phyloP scores from a whole-genome alignment of 2,113 vertebrate genomes.

The Psettodes erumei region DNA sequence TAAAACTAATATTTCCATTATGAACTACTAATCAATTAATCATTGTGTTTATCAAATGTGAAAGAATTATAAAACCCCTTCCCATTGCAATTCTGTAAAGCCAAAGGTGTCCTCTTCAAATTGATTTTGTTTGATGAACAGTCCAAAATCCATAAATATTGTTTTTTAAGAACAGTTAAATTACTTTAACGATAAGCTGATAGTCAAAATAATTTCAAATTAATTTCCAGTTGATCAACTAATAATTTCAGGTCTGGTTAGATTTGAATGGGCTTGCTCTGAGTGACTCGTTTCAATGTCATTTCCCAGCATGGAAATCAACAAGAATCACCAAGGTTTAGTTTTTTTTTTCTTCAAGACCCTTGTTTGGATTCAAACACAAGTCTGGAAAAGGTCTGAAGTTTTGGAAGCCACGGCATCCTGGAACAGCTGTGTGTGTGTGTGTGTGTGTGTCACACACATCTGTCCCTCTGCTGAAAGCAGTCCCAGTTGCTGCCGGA shows the following conservation, averaged over 20 bases:
- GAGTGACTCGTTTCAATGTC: not conserved
- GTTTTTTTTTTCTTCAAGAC: slow-evolving; percentile 21
- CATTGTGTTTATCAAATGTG: not conserved
- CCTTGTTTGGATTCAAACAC: not conserved
- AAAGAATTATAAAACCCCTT: not conserved
- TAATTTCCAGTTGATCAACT: not conserved
- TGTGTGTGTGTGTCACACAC: slow-evolving; percentile 21
- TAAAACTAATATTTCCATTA: too few species aligned
- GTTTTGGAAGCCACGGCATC: not conserved
- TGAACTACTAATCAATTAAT: too few species aligned
- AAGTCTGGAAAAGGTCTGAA: slow-evolving; percentile 33
- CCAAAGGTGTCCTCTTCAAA: not conserved
- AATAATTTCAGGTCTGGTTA: not conserved
- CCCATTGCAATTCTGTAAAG: not conserved
- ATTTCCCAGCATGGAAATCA: not conserved
- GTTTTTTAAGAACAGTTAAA: too few species aligned
- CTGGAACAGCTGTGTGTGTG: slow-evolving; percentile 34
- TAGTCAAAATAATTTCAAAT: too few species aligned
- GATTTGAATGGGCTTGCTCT: not conserved
- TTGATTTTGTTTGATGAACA: not conserved
- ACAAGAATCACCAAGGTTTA: not conserved
- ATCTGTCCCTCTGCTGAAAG: slow-evolving; percentile 4
- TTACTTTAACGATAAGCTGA: too few species aligned
- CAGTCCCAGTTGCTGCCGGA: slow-evolving; percentile 23
- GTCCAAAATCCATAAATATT: not conserved